A percentile compares a stretch with the other conserved stretches of the same genome.
These are phyloP conservation scores for Regulus satrapa DNA, from an alignment of 2,113 vertebrate species.

Conservation along the genomic window DNA sequence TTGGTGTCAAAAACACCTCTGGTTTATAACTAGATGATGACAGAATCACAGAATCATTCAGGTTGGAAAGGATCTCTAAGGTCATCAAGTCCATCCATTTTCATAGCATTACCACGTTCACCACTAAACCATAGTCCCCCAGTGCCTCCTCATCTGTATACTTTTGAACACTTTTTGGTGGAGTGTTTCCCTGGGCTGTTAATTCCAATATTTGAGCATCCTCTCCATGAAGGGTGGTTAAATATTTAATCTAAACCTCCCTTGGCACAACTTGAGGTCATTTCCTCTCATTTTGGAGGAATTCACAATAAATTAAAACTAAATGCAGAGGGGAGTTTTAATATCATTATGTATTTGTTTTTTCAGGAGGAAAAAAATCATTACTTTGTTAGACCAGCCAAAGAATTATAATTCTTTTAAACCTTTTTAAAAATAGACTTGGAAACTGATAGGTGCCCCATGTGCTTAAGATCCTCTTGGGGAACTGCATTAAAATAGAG, in stretches of 20 bases:
- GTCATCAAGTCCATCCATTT: neutral
- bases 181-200: neutral
- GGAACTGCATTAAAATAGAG: neutral
- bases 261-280: neutral
- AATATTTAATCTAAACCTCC: neutral
- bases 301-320: neutral
- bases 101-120: neutral
- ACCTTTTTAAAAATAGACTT: neutral
- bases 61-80: neutral
- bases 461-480: neutral
- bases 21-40: neutral
- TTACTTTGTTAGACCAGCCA: neutral
- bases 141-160: neutral
- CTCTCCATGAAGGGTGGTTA: too few species aligned
- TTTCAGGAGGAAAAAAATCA: neutral
- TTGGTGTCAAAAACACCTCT: neutral
- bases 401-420: neutral
- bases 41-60: neutral
- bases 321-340: neutral
- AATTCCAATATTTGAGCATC: neutral
- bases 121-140: neutral
- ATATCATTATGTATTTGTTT: neutral
- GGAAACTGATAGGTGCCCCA: neutral
- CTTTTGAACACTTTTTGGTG: neutral
- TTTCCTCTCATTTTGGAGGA: neutral